A percentile compares a stretch with the other conserved stretches of the same genome.
Conservation (phyloP, 2,888 invertebrate genomes). For the Drosophila monieri region DNA sequence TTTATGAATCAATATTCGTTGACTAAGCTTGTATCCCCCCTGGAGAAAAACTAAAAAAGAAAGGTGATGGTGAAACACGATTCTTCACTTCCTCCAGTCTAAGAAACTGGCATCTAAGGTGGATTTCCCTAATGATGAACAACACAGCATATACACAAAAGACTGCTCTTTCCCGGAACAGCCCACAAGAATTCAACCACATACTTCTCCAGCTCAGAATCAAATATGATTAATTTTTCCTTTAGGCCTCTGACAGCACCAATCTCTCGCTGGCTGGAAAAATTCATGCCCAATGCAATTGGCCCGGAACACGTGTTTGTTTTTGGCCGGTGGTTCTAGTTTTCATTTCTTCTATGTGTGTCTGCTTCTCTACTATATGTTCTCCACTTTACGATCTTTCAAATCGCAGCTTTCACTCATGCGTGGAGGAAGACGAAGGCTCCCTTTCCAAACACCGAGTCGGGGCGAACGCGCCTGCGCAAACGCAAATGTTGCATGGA, state of each 20-base stretch:
- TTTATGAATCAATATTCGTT: slow-evolving; percentile 35
- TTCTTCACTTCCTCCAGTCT: slow-evolving; percentile 28
- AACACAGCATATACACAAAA: slow-evolving; percentile 11
- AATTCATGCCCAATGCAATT: slow-evolving; percentile 59
- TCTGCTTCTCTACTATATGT: neutral
- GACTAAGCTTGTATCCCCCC: slow-evolving; percentile 10
- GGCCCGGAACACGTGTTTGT: slow-evolving; percentile 72
- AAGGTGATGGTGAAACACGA: slow-evolving; percentile 32
- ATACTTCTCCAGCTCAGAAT: slow-evolving; percentile 55
- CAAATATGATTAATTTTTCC: slow-evolving; percentile 72
- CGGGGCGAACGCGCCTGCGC: slow-evolving; percentile 68
- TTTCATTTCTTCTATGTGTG: neutral
- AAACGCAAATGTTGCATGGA: slow-evolving; percentile 75
- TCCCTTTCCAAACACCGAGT: slow-evolving; percentile 11
- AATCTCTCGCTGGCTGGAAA: slow-evolving; percentile 11
- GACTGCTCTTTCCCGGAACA: slow-evolving; percentile 31
- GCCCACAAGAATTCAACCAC: slow-evolving; percentile 34
- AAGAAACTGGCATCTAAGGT: neutral
- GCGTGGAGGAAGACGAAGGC: slow-evolving; percentile 51
- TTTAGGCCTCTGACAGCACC: slow-evolving; percentile 47
- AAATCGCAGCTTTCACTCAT: slow-evolving; percentile 79
- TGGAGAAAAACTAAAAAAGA: neutral
- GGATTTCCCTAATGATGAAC: slow-evolving; percentile 26
- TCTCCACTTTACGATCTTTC: slow-evolving; percentile 32
- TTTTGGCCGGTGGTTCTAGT: slow-evolving; percentile 16